Evolutionary conservation across 2,888 invertebrate genomes (phyloP).

Genomic region (Chaitophorus viminalis): DNA sequence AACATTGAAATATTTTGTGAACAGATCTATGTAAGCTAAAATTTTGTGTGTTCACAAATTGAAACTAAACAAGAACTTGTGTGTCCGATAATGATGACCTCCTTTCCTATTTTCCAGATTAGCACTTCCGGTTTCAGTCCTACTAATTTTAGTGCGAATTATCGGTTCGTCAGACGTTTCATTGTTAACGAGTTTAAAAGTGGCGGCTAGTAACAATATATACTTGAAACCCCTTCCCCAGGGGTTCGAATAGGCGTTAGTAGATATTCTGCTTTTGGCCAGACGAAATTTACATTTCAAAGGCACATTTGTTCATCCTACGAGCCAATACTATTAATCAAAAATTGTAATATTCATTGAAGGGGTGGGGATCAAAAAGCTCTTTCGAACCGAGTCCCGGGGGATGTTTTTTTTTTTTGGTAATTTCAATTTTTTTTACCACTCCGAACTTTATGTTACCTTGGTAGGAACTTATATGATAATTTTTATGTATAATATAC

Average conservation of each 20-base stretch:
- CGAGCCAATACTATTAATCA: constrained; percentile 58
- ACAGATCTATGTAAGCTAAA: neutral
- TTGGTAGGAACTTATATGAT: constrained; percentile 15
- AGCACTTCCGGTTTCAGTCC: neutral
- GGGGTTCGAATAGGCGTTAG: constrained; percentile 26
- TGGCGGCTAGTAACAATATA: constrained; percentile 42
- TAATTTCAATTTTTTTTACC: constrained; percentile 48
- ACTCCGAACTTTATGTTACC: constrained; percentile 9
- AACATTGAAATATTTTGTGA: neutral
- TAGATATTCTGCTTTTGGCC: constrained; percentile 47
- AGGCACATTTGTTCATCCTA: constrained; percentile 52
- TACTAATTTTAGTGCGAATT: constrained; percentile 48
- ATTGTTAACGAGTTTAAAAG: constrained; percentile 57
- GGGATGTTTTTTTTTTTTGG: constrained; percentile 35
- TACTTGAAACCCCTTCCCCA: constrained; percentile 36
- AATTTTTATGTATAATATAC: constrained; percentile 33
- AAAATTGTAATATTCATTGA: constrained; percentile 56
- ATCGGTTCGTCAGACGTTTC: constrained; percentile 54
- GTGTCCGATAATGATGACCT: neutral
- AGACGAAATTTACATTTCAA: constrained; percentile 60
- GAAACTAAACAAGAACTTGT: neutral
- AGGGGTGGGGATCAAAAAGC: constrained; percentile 43
- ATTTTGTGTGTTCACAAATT: neutral
- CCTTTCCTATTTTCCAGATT: neutral
- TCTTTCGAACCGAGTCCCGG: constrained; percentile 33